Conservation (phyloP, 1,140 invertebrate species). For the Andrena cerasifolii region DNA sequence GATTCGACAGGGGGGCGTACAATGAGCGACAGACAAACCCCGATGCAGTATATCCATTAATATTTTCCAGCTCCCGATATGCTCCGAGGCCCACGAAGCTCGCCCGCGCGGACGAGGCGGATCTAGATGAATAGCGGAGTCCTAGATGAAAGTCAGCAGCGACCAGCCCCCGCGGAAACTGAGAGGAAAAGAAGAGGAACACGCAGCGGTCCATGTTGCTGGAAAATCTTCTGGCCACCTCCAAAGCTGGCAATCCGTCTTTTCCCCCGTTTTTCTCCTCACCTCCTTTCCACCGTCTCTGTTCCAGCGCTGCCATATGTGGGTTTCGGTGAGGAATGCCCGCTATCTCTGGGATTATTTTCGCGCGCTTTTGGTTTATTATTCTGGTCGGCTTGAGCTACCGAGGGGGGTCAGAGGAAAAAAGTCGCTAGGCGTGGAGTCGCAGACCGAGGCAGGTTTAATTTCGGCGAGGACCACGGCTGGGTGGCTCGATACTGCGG, state of each 20-base stretch:
- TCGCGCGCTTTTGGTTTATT: conserved; percentile 16
- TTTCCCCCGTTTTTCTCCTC: neutral
- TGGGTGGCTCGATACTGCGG: neutral
- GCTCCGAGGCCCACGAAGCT: conserved; percentile 33
- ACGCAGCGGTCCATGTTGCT: neutral
- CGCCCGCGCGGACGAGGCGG: conserved; percentile 3
- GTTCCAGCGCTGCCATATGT: neutral
- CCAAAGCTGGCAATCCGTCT: neutral
- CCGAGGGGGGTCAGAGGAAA: neutral
- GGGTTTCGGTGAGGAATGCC: neutral
- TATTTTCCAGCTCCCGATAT: conserved; percentile 63
- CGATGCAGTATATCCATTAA: conserved; percentile 68
- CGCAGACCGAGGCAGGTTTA: neutral
- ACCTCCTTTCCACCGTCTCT: neutral
- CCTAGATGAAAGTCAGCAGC: conserved; percentile 1
- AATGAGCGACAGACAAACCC: conserved; percentile 65
- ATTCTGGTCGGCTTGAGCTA: neutral
- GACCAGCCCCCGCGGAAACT: no score
- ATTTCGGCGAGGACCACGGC: neutral
- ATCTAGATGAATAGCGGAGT: conserved; percentile 26
- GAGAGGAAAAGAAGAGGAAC: no score
- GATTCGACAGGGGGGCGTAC: conserved; percentile 67
- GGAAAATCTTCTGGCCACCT: neutral
- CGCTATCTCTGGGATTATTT: conserved; percentile 33
- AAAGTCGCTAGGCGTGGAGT: neutral